phyloP scores from a whole-genome alignment of 2,113 vertebrate species.

The Paradoxurus hermaphroditus region DNA sequence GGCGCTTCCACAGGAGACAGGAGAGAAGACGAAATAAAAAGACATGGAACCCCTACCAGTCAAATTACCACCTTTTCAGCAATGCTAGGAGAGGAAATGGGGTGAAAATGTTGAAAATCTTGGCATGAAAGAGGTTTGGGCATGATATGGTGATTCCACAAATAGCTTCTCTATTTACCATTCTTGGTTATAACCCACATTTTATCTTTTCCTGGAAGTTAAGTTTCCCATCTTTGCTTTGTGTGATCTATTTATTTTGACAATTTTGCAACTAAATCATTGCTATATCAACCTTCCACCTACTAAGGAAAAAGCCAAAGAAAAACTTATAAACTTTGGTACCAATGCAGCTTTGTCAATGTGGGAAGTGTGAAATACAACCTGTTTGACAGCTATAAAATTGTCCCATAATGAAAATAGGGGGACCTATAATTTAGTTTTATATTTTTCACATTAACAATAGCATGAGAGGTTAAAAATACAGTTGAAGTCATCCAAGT shows the following conservation, averaged over 20 bases:
- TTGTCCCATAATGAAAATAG: conserved; percentile 63
- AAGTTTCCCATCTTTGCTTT: background rate
- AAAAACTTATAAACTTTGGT: conserved; percentile 22
- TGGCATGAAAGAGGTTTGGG: background rate
- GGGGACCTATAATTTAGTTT: conserved; percentile 63
- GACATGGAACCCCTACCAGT: background rate
- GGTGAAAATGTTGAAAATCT: background rate
- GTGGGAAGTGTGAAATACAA: conserved; percentile 48
- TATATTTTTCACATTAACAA: conserved; percentile 70
- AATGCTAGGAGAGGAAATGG: background rate
- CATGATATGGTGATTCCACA: background rate
- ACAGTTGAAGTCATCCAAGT: conserved; percentile 33
- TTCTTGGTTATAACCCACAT: background rate
- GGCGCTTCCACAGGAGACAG: background rate
- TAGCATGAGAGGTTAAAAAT: conserved; percentile 60
- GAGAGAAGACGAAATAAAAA: background rate
- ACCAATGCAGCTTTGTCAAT: conserved; percentile 31
- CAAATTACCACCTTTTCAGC: background rate
- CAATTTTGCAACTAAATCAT: background rate
- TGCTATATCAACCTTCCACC: conserved; percentile 58
- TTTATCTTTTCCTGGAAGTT: background rate
- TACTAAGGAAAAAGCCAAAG: conserved; percentile 51
- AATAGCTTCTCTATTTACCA: background rate
- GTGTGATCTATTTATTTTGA: conserved; percentile 11
- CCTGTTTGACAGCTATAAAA: conserved; percentile 55